phyloP scores from a whole-genome alignment of 2,113 vertebrate species.

The Plotosus lineatus region DNA sequence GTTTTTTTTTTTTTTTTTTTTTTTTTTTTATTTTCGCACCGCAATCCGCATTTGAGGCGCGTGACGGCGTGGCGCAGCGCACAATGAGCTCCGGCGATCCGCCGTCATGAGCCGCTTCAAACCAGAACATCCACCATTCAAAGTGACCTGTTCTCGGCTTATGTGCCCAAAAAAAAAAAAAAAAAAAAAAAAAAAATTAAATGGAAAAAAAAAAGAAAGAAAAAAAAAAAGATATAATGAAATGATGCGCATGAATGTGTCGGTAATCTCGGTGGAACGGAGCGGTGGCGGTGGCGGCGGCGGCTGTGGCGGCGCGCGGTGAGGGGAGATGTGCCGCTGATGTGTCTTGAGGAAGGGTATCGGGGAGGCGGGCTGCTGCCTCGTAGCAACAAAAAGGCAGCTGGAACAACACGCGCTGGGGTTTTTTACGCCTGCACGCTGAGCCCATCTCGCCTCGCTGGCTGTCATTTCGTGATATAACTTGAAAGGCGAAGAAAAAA shows the following conservation, averaged over 20 bases:
- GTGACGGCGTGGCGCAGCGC: slow-evolving; percentile 62
- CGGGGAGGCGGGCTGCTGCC: slow-evolving; percentile 60
- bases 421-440: slow-evolving; percentile 52
- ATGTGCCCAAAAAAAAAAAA: neutral
- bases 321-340: slow-evolving; percentile 33
- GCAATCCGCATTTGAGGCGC: slow-evolving; percentile 61
- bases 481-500: slow-evolving; percentile 46
- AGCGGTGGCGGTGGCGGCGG: too few species aligned
- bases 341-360: slow-evolving; percentile 51
- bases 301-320: too few species aligned
- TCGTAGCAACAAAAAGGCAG: slow-evolving; percentile 73
- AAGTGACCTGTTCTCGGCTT: neutral
- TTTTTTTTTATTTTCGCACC: slow-evolving; percentile 73
- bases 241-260: neutral
- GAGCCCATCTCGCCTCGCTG: slow-evolving; percentile 52
- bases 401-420: slow-evolving; percentile 56
- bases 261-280: neutral
- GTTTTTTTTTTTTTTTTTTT: slow-evolving; percentile 74
- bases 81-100: slow-evolving; percentile 50
- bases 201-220: too few species aligned
- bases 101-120: neutral
- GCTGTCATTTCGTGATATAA: slow-evolving; percentile 61
- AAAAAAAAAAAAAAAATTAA: too few species aligned
- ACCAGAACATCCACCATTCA: neutral
- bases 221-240: too few species aligned